Evolutionary conservation across 2,113 vertebrate species (phyloP).

Genomic region (Axis porcinus): DNA sequence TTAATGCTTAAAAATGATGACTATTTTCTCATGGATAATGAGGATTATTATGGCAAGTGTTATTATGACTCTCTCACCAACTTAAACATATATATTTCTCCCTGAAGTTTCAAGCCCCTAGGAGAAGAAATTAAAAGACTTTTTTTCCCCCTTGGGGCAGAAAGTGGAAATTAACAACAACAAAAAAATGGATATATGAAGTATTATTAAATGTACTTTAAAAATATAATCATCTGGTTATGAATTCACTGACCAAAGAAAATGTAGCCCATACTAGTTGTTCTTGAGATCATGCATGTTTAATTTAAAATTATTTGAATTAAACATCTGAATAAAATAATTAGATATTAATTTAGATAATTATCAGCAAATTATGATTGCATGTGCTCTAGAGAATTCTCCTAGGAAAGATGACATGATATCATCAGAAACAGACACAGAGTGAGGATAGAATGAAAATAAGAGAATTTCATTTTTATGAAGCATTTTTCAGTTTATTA

Average conservation of each 20-base stretch:
- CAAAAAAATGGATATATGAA: background rate
- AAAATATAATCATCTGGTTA: background rate
- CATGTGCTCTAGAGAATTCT: background rate
- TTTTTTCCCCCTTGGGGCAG: background rate
- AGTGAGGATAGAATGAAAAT: background rate
- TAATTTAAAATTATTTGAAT: constrained; percentile 9
- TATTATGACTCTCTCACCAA: background rate
- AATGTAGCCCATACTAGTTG: background rate
- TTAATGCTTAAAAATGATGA: background rate
- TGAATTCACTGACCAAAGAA: background rate
- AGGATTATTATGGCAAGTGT: background rate
- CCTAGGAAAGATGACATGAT: background rate
- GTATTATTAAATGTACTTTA: background rate
- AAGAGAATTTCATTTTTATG: background rate
- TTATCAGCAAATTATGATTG: background rate
- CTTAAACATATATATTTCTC: background rate
- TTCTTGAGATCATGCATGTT: background rate
- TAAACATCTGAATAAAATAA: background rate
- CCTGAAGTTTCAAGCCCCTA: background rate
- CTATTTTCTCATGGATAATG: constrained; percentile 5
- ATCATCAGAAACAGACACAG: background rate
- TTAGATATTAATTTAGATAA: constrained; percentile 18
- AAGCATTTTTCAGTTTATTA: background rate
- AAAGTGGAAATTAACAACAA: background rate
- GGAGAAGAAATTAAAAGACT: background rate